Evolutionary conservation across 92 coral and sea anemone genomes (phyloP), one percentile per base, ranked within the genome.

Genomic region (Umimayanthus chanpuru): DNA sequence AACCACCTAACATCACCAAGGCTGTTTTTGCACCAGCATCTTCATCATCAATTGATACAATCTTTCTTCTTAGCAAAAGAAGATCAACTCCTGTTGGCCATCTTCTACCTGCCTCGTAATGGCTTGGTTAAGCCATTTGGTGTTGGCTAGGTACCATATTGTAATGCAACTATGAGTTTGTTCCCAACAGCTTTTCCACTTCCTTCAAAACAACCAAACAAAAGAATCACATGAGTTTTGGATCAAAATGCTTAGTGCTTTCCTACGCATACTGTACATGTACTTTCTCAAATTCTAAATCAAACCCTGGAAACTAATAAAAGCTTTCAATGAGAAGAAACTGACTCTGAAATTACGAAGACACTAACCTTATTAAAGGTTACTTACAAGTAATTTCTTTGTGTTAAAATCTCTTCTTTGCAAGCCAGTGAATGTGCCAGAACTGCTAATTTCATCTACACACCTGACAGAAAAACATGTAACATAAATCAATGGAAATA

Each of bases 331-430:
- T 61, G 4, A 0, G 68, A 61, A 61, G 68, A 61, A 12, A 53
- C 20, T 53, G 18, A 61, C 26, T 61, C n/a, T 61, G 68, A 61
- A 61, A 21, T 0, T 20, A 29, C 6, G 76, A 29, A 28, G 18
- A 28, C 29, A 23, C 41, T 20, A 76, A 41, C 11, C 6, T 61
- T 16, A 25, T 55, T 2, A 53, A 7, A 28, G 11, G 72, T 15
- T 82, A 82, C 86, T 82, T 82, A 82, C 86, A 15, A 68, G 73
- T 29, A 82, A 16, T 82, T 82, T 68, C 44, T 82, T 82, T 14
- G 86, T 67, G 77, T 82, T 82, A 43, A 82, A 82, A n/a, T 67
- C 43, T 15, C 76, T 50, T 82, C 44, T 82, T 6, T 26, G 56
- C 64, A 82, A 41, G 32, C 86, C 77, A 82, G 50, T 20, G 40